Evolutionary conservation across 2,888 invertebrate genomes (phyloP), one percentile per base, ranked within the genome.

Genomic region (Matsumyia berberina): DNA sequence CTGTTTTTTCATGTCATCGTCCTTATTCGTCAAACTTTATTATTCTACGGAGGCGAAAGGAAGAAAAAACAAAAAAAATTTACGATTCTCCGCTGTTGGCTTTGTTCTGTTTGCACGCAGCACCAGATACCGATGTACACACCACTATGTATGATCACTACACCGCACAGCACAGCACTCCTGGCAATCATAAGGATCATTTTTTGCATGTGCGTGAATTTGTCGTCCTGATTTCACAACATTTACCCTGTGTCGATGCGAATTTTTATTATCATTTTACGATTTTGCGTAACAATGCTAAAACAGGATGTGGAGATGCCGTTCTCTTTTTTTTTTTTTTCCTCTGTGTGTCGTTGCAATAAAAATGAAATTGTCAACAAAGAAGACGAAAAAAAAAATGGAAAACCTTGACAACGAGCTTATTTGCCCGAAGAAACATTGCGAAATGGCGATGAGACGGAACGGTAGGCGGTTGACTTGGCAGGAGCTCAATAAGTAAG

Each of bases 1-100:
- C 83, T 73, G 83, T 79, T 73, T 83, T 83, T 79, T 55, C 83
- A 79, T 83, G 83, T 83, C 46, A 58, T 73, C 57, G 73, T 79
- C 67, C 73, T 62, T 83, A 73, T 74, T 64, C 67, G 72, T 73
- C 79, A 73, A 79, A 58, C 57, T 79, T 83, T 83, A 83, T 79
- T 78, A 78, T 78, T 72, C 72, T 76, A 58, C 51, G 19, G 33
- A 24, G 64, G 39, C 62, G 53, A 57, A 37, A 11, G n/a, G n/a
- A 8, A 15, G 15, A 73, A 37, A 31, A 39, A 53, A 51, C 51
- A 39, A 73, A 69, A 80, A 60, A 67, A 81, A 64, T 81, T 81
- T 81, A 81, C 76, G 81, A 81, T 69, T 60, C 62, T 17, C 15
- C 37, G 74, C 73, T 80, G 37, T 53, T 55, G 44, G 55, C 35